Percentiles rank a stretch among this genome's conserved stretches.
Conservation (phyloP, 1,140 invertebrate genomes). For the Ctenoplectra terminalis region DNA sequence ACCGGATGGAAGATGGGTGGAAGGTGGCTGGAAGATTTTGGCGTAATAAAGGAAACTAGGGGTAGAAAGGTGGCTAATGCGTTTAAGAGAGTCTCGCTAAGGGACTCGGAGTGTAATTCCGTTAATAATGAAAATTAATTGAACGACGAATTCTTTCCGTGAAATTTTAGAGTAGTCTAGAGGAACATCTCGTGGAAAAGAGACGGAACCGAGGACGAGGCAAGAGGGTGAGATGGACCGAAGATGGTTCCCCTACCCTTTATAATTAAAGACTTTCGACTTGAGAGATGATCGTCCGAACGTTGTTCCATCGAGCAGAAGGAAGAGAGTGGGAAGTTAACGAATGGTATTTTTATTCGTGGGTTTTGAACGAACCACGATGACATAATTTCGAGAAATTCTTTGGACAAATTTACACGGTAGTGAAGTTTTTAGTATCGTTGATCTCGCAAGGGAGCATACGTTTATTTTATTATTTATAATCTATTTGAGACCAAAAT, state of each 20-base stretch:
- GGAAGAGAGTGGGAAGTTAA: constrained; percentile 34
- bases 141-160: constrained; percentile 49
- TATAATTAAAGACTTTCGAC: constrained; percentile 64
- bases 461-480: no score
- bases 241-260: constrained; percentile 1
- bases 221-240: background rate
- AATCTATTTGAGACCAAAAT: no score
- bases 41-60: background rate
- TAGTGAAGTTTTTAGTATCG: no score
- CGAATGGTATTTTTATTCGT: background rate
- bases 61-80: constrained; percentile 13
- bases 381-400: no score
- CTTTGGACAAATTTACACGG: background rate
- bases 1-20: background rate
- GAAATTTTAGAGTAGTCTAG: constrained; percentile 45
- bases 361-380: background rate
- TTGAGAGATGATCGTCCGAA: constrained; percentile 57
- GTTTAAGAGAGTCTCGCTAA: constrained; percentile 41
- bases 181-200: background rate
- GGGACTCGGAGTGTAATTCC: constrained; percentile 51
- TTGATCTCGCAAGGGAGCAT: no score
- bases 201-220: background rate
- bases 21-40: background rate
- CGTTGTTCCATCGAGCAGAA: constrained; percentile 44
- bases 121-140: constrained; percentile 67